Evolutionary conservation across 1,140 invertebrate genomes (phyloP), one percentile per base, ranked within the genome.

Genomic region (Sycophila sp.): DNA sequence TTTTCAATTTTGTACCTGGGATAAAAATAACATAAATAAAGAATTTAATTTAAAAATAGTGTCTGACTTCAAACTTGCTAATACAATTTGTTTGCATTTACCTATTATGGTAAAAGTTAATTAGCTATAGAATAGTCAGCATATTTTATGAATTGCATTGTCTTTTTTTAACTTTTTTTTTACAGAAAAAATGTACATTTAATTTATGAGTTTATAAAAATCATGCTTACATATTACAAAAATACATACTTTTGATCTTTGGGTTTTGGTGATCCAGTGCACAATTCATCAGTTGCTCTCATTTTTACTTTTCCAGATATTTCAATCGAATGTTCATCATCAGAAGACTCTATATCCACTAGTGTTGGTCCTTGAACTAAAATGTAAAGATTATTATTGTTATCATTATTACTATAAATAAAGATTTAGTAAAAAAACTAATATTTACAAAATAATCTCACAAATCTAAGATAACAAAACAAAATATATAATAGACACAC

Each of bases 311-410:
- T 94, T 53, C 90, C 92, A 10, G 89, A 87, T 34, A 90, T 87
- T 77, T 92, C 91, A 73, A 92, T 92, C 24, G 94, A 85, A 53
- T 92, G 92, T 82, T 94, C 92, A 80, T 94, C 93, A 75, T 93
- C 93, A 74, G 93, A 93, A 26, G 92, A 93, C 75, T 90, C 89
- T 62, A 87, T 83, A 71, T 87, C 86, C 62, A 86, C 83, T 53
- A 85, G 78, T 75, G 85, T 83, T 73, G 84, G 84, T 79, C 83
- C 83, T 85, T 73, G 66, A 76, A 78, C 53, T 69, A 69, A 63
- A 71, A 56, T 47, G 36, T 38, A 38, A 71, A 51, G 22, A 66
- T 55, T 66, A 53, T 65, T 10, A 26, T 30, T 65, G 24, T 34
- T 30, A 66, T 55, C 55, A 53, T 65, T 10, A 26, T 30, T 65